Evolutionary conservation across 2,113 vertebrate species (phyloP), one percentile per base, ranked within the genome.

Genomic region (Lipophrys pholis): DNA sequence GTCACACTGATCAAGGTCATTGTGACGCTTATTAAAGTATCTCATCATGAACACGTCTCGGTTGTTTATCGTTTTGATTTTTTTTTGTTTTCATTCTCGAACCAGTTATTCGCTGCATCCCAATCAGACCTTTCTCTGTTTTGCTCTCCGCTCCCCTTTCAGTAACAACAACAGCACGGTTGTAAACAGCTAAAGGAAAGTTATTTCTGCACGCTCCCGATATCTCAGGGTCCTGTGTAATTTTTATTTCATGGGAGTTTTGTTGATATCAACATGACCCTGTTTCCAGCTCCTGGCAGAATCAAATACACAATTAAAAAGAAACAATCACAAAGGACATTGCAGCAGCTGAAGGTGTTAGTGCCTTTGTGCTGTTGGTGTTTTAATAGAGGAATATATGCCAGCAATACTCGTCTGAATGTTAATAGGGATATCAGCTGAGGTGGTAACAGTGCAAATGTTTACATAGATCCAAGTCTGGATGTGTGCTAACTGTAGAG

Each of bases 211-310:
- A 3, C 30, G 2, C 6, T 30, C 7, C 9, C 11, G 61, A 54
- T 8, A 17, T 59, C 5, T 69, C 35, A 1, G 14, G 3, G 6
- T 11, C 8, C 39, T 49, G 73, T 53, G 12, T 36, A 45, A 79
- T 69, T 58, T 60, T 0, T 30, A 62, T 75, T 68, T 80, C 46
- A 40, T 59, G 39, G 57, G 38, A 49, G 38, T 65, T 64, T 62
- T 54, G 48, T 36, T 15, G 36, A 43, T 51, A 6, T n/a, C 17
- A 60, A 43, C 12, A 5, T 17, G 21, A 54, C 41, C 12, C 1
- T 41, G 42, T 62, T 58, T 53, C 7, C n/a, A 30, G 11, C 9
- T 39, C 7, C 7, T 21, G 52, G 11, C 35, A 43, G 9, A 60
- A 7, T 58, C 15, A 43, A 35, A 65, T n/a, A 12, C 12, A 52